Conservation (phyloP, 2,888 invertebrate species). For the Diarsia dahlii region DNA sequence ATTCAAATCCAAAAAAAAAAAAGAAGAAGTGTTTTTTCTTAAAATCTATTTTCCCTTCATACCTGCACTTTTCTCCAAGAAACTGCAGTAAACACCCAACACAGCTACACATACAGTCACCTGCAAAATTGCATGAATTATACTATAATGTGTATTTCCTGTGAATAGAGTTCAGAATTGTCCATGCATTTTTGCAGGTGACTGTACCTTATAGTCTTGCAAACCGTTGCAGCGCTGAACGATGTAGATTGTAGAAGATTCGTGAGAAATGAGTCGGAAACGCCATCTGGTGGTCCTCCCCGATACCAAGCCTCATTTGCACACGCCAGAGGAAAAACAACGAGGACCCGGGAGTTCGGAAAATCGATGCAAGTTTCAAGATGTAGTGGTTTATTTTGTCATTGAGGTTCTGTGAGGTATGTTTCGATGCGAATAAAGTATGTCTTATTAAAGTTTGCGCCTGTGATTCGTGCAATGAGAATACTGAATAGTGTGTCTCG, state of each 20-base stretch:
- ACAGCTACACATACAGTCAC: not conserved
- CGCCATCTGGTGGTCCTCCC: conserved; percentile 60
- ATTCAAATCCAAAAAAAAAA: too few species aligned
- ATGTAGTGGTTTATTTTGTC: conserved; percentile 16
- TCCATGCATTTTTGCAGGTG: too few species aligned
- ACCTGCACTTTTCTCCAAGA: not conserved
- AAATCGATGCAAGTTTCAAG: conserved; percentile 24
- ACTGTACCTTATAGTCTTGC: conserved; percentile 15
- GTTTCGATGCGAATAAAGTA: not conserved
- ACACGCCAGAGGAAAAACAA: conserved; percentile 37
- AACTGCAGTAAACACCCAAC: conserved; percentile 7
- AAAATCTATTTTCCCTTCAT: not conserved
- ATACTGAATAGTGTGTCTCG: too few species aligned
- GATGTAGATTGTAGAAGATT: conserved; percentile 61
- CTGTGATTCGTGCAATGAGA: too few species aligned
- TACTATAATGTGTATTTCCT: too few species aligned
- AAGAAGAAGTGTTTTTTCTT: too few species aligned
- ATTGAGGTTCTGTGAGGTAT: not conserved
- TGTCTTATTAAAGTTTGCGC: too few species aligned
- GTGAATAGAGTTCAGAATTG: too few species aligned
- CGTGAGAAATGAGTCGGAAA: conserved; percentile 63
- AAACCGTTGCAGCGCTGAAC: conserved; percentile 51
- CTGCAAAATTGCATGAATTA: too few species aligned
- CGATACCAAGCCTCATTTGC: conserved; percentile 41
- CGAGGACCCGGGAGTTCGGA: not conserved